These are phyloP conservation scores for Bombus haemorrhoidalis DNA, from an alignment of 1,140 invertebrate species.

Conservation along the genomic window DNA sequence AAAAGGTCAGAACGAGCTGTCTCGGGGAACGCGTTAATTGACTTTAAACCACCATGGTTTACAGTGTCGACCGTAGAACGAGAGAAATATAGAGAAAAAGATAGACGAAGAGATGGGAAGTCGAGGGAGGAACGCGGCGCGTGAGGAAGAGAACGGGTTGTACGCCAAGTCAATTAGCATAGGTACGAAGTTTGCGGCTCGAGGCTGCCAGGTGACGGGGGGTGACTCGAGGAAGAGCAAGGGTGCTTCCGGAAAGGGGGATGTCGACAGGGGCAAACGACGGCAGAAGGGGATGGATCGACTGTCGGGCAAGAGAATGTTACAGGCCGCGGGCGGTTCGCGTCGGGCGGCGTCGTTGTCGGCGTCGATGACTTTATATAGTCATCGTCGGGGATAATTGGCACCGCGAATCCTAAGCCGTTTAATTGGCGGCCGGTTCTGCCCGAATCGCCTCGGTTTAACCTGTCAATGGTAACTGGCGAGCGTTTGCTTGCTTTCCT, in stretches of 20 bases:
- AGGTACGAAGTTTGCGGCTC: constrained; percentile 61
- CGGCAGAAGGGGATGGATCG: constrained; percentile 4
- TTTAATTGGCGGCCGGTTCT: constrained; percentile 1
- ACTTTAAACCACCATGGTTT: constrained; percentile 63
- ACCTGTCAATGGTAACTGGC: not conserved
- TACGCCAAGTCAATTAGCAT: constrained; percentile 63
- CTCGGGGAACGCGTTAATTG: constrained; percentile 61
- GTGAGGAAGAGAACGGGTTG: constrained; percentile 19
- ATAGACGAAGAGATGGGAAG: not conserved
- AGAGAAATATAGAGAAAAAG: not conserved
- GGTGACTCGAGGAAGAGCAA: constrained; percentile 49
- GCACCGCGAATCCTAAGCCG: not conserved
- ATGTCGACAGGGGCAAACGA: not conserved
- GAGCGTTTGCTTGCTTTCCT: too few relatives aligned
- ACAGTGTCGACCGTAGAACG: constrained; percentile 43
- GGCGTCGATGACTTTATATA: constrained; percentile 36
- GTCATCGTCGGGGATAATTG: constrained; percentile 32
- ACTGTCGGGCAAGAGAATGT: constrained; percentile 34
- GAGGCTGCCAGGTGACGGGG: constrained; percentile 41
- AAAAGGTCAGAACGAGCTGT: constrained; percentile 53
- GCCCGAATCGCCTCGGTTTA: not conserved
- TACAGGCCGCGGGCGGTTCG: constrained; percentile 30
- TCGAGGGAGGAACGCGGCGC: not conserved
- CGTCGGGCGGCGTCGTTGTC: not conserved
- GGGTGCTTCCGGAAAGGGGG: constrained; percentile 15